Evolutionary conservation across 2,113 vertebrate species (phyloP), one percentile per base, ranked within the genome.

Genomic region (Syngnathus typhle): DNA sequence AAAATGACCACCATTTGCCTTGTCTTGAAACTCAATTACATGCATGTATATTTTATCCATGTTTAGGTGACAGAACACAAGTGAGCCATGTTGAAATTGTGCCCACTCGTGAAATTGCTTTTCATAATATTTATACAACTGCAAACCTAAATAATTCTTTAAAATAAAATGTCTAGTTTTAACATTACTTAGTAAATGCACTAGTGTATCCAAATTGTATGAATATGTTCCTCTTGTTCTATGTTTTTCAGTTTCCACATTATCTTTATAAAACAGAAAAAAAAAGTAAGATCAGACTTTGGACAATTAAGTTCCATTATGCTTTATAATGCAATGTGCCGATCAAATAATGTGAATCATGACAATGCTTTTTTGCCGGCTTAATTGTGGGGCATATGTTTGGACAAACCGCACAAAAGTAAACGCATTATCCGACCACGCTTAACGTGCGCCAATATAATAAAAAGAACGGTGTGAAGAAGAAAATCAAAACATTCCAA

Each of bases 201-300:
- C 49, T 3, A 52, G 19, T n/a, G 10, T 8, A n/a, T 8, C 7
- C 21, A 52, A 52, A 8, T 52, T n/a, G 21, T 8, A 12, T 18
- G 6, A 36, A 36, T 56, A 1, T 36, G 0, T 32, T 56, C 7
- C 9, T 37, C 5, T 36, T 58, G 27, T 16, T 2, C 2, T 36
- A 32, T 3, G 7, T 58, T 36, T 27, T 36, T 7, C 7, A n/a
- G 32, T 76, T 32, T 64, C 15, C n/a, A 39, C 5, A 36, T 76
- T 63, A 41, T 18, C 15, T 76, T 71, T 67, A 9, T 52, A 70
- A 77, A 67, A 77, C 23, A 54, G 70, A 81, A 73, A 70, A 60
- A 36, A 58, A 7, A 32, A 3, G 27, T 32, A 62, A 58, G 23
- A 56, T 10, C 1, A 0, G 63, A 12, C 32, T 12, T 43, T 11